Evolutionary conservation across 2,888 invertebrate species (phyloP).

Genomic region (Emmelina monodactyla): DNA sequence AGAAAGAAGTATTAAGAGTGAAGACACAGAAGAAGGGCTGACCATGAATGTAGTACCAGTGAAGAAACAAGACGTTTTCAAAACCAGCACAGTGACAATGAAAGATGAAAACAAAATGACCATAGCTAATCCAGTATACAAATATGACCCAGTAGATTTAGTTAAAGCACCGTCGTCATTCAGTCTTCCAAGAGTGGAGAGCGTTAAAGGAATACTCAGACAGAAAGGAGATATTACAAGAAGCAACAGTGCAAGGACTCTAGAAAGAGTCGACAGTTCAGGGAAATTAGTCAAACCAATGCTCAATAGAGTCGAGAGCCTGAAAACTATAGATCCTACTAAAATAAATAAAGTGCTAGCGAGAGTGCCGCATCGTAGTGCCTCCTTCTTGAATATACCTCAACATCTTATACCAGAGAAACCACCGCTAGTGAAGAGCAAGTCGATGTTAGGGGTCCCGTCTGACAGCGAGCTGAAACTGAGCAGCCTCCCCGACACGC

Average conservation of each 20-base stretch:
- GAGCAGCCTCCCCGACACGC: constrained; percentile 53
- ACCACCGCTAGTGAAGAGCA: constrained; percentile 46
- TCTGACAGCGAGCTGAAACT: constrained; percentile 36
- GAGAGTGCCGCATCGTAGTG: constrained; percentile 54
- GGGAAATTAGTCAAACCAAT: constrained; percentile 29
- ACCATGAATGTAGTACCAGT: constrained; percentile 44
- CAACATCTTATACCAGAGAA: constrained; percentile 45
- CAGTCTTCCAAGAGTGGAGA: constrained; percentile 47
- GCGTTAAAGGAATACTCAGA: constrained; percentile 46
- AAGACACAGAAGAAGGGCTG: constrained; percentile 49
- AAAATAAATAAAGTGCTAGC: constrained; percentile 49
- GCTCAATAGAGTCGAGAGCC: constrained; percentile 49
- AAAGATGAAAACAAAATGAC: constrained; percentile 57
- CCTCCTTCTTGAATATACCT: constrained; percentile 56
- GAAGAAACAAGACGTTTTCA: constrained; percentile 49
- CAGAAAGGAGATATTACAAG: constrained; percentile 33
- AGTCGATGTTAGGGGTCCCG: constrained; percentile 47
- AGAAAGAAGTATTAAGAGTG: constrained; percentile 45
- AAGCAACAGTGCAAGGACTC: constrained; percentile 42
- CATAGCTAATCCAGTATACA: constrained; percentile 38
- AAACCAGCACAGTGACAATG: constrained; percentile 50
- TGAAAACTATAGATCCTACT: constrained; percentile 46
- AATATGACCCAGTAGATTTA: constrained; percentile 44
- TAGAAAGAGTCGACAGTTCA: constrained; percentile 42
- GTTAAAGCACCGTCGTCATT: constrained; percentile 39